Evolutionary conservation across 2,113 vertebrate species (phyloP), one percentile per base, ranked within the genome.

Genomic region (Eptesicus fuscus): DNA sequence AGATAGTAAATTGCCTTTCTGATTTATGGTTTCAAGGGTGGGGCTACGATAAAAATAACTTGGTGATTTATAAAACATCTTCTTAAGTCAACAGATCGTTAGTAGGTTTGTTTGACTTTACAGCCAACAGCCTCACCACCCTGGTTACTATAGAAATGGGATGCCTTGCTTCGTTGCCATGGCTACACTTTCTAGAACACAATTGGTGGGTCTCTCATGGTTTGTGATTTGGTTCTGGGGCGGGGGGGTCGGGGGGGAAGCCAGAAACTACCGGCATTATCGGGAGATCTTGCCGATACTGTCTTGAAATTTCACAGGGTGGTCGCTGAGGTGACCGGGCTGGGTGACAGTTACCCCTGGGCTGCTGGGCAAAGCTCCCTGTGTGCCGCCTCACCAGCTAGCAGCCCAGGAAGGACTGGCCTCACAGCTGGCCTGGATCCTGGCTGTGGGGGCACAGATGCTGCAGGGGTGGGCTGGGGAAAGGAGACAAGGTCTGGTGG

Each of bases 91-190:
- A 98, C 98, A 98, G 97, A 98, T 98, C 97, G 86, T 97, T 96
- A 98, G 98, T 98, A 98, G 97, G 98, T 97, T 98, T 98, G 97
- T 98, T 97, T 98, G 98, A 97, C 96, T 98, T 97, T 98, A 96
- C 95, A 98, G 98, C 94, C 96, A 98, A 97, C 97, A 97, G 97
- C 84, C 32, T 96, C 97, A 97, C 97, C 97, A 97, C 91, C 96
- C 95, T 94, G 94, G 98, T 98, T 98, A 95, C 98, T 97, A 83
- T 98, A 97, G 98, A 83, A 98, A 98, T 98, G 77, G 94, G 98
- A 98, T 98, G 98, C 93, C 97, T 98, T 47, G 94, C 96, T 91
- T 96, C 17, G 96, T 98, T 98, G 87, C 98, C 96, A 98, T 98
- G 93, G 96, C 96, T 95, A 98, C 11, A 96, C 90, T 98, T 98